A percentile compares a stretch with the other conserved stretches of the same genome.
Conservation (phyloP, 2,797 vertebrate species). For the Rhyacichthys aspro region DNA sequence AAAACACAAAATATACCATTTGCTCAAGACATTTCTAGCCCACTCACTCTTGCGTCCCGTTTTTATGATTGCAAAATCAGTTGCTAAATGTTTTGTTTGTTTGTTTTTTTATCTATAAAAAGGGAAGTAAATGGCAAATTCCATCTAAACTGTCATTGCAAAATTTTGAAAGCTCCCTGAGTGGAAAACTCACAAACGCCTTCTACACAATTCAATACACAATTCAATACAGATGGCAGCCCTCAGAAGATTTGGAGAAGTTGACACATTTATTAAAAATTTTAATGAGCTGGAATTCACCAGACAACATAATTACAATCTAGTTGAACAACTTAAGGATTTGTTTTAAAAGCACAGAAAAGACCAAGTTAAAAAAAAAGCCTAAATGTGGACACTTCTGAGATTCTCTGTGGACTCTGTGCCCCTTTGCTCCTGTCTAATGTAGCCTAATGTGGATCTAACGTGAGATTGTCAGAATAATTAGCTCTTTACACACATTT, state of each 20-base stretch:
- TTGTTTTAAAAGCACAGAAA: too few relatives aligned
- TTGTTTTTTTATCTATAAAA: not conserved
- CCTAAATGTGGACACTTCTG: too few relatives aligned
- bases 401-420: too few relatives aligned
- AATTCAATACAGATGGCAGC: slow-evolving; percentile 8
- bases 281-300: slow-evolving; percentile 2
- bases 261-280: not conserved
- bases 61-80: slow-evolving; percentile 13
- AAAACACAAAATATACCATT: too few relatives aligned
- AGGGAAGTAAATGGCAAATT: not conserved
- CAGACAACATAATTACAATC: not conserved
- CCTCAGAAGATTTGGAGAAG: not conserved
- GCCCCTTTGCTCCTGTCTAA: too few relatives aligned
- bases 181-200: too few relatives aligned
- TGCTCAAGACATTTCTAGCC: too few relatives aligned
- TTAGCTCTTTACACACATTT: too few relatives aligned
- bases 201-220: slow-evolving; percentile 1
- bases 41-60: not conserved
- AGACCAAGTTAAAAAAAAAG: too few relatives aligned
- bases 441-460: too few relatives aligned
- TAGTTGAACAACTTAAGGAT: too few relatives aligned
- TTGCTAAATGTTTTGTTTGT: slow-evolving; percentile 31
- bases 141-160: not conserved
- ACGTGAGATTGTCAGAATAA: too few relatives aligned
- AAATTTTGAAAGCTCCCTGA: not conserved